Evolutionary conservation across 2,888 invertebrate species (phyloP).

Genomic region (Drosophila kanekoi): DNA sequence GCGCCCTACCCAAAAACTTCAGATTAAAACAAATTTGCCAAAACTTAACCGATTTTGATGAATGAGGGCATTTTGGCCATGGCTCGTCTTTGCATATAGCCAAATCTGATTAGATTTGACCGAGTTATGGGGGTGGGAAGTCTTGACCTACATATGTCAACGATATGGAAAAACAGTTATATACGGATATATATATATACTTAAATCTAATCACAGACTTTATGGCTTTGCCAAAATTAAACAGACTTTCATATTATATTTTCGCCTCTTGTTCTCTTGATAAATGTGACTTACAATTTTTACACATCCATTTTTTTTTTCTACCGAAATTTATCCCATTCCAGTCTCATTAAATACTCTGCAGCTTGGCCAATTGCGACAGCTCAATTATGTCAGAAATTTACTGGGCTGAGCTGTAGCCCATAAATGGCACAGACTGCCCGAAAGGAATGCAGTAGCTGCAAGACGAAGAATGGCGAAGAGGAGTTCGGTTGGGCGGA

Average conservation of each 20-base stretch:
- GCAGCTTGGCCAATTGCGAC: constrained; percentile 50
- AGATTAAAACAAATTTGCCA: background rate
- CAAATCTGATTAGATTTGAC: too few species aligned
- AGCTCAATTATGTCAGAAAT: constrained; percentile 73
- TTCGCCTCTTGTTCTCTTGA: too few species aligned
- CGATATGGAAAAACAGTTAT: too few species aligned
- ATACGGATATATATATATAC: too few species aligned
- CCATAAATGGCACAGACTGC: constrained; percentile 31
- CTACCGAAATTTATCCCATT: background rate
- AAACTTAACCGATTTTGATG: background rate
- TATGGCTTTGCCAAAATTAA: too few species aligned
- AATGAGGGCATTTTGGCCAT: background rate
- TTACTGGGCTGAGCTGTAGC: constrained; percentile 52
- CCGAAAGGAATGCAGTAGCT: constrained; percentile 3
- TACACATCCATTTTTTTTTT: too few species aligned
- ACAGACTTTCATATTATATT: too few species aligned
- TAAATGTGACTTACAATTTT: too few species aligned
- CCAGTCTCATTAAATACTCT: constrained; percentile 42
- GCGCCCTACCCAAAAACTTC: background rate
- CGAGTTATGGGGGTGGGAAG: too few species aligned
- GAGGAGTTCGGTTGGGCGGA: background rate
- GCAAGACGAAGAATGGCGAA: background rate
- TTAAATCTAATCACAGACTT: too few species aligned
- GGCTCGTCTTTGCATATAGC: background rate
- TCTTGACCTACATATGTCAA: too few species aligned